These are phyloP conservation scores for Operophtera brumata DNA, from an alignment of 2,888 invertebrate species.

Conservation along the genomic window DNA sequence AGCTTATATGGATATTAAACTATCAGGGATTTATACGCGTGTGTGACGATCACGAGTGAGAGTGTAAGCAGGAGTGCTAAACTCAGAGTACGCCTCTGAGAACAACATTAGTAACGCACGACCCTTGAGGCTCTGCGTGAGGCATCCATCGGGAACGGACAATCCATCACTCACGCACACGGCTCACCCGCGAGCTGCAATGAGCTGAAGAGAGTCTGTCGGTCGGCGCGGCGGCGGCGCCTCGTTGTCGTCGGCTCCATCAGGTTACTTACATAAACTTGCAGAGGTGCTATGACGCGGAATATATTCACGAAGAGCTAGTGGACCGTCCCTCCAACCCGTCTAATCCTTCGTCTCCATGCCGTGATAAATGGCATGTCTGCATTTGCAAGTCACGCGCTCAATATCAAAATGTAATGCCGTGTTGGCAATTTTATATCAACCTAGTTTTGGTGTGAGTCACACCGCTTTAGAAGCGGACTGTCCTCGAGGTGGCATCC, in stretches of 20 bases:
- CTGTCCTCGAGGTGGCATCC: neutral
- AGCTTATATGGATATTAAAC: too few relatives aligned
- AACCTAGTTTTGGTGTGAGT: constrained; percentile 7
- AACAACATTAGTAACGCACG: too few relatives aligned
- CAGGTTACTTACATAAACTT: neutral
- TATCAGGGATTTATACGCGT: too few relatives aligned
- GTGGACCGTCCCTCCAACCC: too few relatives aligned
- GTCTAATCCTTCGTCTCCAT: too few relatives aligned
- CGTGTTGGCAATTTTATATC: neutral
- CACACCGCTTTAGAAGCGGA: neutral
- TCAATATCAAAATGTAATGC: too few relatives aligned
- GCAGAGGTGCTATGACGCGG: neutral
- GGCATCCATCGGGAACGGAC: neutral
- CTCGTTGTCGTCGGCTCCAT: neutral
- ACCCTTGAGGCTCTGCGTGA: too few relatives aligned
- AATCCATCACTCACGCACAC: neutral
- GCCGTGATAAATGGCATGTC: neutral
- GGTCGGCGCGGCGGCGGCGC: neutral
- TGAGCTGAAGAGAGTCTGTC: neutral
- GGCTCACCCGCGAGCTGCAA: neutral
- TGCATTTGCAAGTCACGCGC: too few relatives aligned
- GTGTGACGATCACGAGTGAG: too few relatives aligned
- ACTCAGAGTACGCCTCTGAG: neutral
- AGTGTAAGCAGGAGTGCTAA: too few relatives aligned
- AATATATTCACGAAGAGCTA: too few relatives aligned